Percentiles rank a stretch among this genome's conserved stretches.
Conservation (phyloP, 2,888 invertebrate genomes). For the Hydriomena furcata region DNA sequence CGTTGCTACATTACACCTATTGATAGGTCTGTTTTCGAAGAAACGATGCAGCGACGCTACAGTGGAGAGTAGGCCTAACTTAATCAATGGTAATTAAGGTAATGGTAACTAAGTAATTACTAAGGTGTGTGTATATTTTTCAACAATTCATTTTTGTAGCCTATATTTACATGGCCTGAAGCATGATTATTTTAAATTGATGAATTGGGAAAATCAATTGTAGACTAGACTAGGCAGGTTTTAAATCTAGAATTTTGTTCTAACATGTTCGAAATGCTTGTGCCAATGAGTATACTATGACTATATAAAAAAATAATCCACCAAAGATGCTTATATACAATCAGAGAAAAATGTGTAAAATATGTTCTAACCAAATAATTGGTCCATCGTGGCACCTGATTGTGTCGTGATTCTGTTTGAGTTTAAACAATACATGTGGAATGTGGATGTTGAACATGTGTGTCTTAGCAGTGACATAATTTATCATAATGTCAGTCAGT, state of each 20-base stretch:
- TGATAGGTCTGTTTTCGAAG: not conserved
- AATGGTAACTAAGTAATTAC: slow-evolving; percentile 3
- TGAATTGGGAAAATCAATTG: slow-evolving; percentile 42
- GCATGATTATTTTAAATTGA: too few species aligned
- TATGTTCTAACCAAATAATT: too few species aligned
- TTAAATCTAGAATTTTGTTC: slow-evolving; percentile 1
- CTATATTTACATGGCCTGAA: not conserved
- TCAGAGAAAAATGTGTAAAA: too few species aligned
- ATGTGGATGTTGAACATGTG: too few species aligned
- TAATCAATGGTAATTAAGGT: slow-evolving; percentile 4
- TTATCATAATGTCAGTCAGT: too few species aligned
- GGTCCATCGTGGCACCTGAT: too few species aligned
- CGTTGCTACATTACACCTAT: not conserved
- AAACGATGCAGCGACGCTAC: slow-evolving; percentile 4
- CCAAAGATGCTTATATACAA: too few species aligned
- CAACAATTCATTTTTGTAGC: not conserved
- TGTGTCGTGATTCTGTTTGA: too few species aligned
- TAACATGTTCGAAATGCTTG: not conserved
- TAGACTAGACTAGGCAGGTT: slow-evolving; percentile 37
- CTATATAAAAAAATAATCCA: too few species aligned
- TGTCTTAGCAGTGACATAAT: too few species aligned
- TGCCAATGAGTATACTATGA: too few species aligned
- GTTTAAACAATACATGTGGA: too few species aligned
- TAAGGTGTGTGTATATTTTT: not conserved
- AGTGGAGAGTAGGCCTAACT: slow-evolving; percentile 2